Base-by-base conservation (phyloP, 2,888 invertebrate genomes). In the Andrena haemorrhoa region DNA sequence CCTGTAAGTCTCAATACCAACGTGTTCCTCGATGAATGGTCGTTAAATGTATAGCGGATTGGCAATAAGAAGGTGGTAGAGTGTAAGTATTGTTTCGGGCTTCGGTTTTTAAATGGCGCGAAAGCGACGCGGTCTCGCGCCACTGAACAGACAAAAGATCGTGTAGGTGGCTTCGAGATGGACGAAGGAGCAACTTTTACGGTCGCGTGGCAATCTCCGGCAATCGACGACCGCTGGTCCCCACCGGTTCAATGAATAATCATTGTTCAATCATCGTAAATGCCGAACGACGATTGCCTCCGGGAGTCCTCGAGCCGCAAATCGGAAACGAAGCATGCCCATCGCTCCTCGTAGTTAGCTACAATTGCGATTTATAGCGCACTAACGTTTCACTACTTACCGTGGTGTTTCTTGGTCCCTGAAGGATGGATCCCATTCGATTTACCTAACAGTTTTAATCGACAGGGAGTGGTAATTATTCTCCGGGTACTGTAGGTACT, bases 191-290 rank as follows among this genome's bases (percentile, higher is more conserved):
- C 33, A 66, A 71, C 58, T 83, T 83, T 85, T 75, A 85, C 61
- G 69, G 61, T 85, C 68, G 33, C 75, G 61, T 75, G 70, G 60
- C 60, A 63, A 75, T 66, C 73, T 70, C 73, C 49, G 35, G 70
- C 65, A 70, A 82, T 73, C 64, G 60, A 58, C 29, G 60, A 56
- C 68, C 33, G 68, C 20, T n/a, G 66, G 35, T 20, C 58, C 23
- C 23, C 68, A 61, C 51, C 70, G 51, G 58, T 72, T 73, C 85
- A 72, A 83, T 68, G 83, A 85, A 85, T 85, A 85, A 76, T 85
- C 76, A 83, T 85, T 75, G 83, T 78, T 77, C 83, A 73, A 83
- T 85, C 77, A 78, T 80, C 85, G 80, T 85, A 83, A 85, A 85
- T 75, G 74, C 64, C 58, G 73, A 75, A 51, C 71, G 68, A 74